Conservation (phyloP, 2,113 vertebrate species). For the Oriolus oriolus region DNA sequence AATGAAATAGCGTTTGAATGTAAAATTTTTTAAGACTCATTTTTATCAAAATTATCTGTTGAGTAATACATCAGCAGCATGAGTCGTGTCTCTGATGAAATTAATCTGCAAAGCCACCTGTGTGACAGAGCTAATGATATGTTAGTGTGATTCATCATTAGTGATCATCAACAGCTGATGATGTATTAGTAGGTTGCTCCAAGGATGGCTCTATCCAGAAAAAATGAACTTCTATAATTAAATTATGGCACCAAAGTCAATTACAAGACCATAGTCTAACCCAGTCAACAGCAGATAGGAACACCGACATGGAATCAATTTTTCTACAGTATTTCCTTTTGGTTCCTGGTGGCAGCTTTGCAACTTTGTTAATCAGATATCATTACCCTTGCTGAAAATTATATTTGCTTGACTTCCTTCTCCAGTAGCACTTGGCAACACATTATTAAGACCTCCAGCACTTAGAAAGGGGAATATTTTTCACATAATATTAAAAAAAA, state of each 20-base stretch:
- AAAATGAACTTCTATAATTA: conserved; percentile 43
- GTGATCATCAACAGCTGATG: conserved; percentile 57
- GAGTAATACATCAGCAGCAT: conserved; percentile 57
- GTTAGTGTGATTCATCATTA: conserved; percentile 69
- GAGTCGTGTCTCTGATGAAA: conserved; percentile 42
- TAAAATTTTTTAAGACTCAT: conserved; percentile 9
- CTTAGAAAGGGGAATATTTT: background rate
- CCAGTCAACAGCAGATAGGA: background rate
- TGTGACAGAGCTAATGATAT: conserved; percentile 65
- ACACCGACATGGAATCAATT: background rate
- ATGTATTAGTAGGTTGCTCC: conserved; percentile 61
- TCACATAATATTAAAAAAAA: background rate
- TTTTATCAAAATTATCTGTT: conserved; percentile 48
- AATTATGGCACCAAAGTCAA: conserved; percentile 36
- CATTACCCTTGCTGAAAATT: conserved; percentile 28
- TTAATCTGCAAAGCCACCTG: conserved; percentile 72
- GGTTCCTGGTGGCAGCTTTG: background rate
- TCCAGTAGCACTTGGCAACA: background rate
- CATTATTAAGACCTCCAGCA: background rate
- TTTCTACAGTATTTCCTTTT: background rate
- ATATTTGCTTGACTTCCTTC: conserved; percentile 4
- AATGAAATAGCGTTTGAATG: conserved; percentile 12
- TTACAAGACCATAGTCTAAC: background rate
- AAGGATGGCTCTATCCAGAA: conserved; percentile 33
- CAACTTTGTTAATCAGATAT: conserved; percentile 32